phyloP scores from a whole-genome alignment of 2,888 invertebrate genomes.

The Amphimallon solstitiale region DNA sequence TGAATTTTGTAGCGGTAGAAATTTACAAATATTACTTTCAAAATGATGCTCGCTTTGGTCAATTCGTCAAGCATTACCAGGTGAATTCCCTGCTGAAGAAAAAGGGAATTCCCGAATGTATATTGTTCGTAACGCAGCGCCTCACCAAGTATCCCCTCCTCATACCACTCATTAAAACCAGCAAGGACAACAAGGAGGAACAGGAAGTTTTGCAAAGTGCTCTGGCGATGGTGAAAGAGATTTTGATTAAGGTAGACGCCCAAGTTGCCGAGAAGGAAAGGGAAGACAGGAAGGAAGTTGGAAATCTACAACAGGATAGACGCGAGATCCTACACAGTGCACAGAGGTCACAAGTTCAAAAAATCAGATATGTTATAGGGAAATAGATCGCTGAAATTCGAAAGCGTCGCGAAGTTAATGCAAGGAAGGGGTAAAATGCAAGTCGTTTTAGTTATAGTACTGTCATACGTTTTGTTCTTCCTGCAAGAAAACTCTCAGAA shows the following conservation, averaged over 20 bases:
- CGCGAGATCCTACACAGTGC: slow-evolving; percentile 88
- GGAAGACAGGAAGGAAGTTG: slow-evolving; percentile 85
- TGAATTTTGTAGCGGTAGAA: slow-evolving; percentile 92
- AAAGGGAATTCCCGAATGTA: no score
- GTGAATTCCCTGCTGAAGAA: slow-evolving; percentile 84
- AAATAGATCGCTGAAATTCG: slow-evolving; percentile 85
- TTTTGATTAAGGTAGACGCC: slow-evolving; percentile 90
- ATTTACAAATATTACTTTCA: slow-evolving; percentile 88
- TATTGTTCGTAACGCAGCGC: no score
- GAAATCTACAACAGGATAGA: slow-evolving; percentile 94
- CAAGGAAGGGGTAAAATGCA: slow-evolving; percentile 92
- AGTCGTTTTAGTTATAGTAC: slow-evolving; percentile 86
- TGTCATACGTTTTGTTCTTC: no score
- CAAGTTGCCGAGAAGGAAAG: slow-evolving; percentile 93
- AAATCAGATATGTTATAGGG: slow-evolving; percentile 93
- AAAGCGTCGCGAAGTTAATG: slow-evolving; percentile 89
- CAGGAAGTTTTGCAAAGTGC: slow-evolving; percentile 83
- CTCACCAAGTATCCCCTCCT: no score
- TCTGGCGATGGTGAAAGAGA: slow-evolving; percentile 83
- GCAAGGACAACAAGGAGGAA: slow-evolving; percentile 83
- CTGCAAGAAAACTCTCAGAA: slow-evolving; percentile 93
- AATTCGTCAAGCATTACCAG: slow-evolving; percentile 88
- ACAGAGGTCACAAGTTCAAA: no score
- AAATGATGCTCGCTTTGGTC: slow-evolving; percentile 78
- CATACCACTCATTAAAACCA: slow-evolving; percentile 91